Base-by-base conservation (phyloP, 2,888 invertebrate species). In the Oxyscelio sp. region DNA sequence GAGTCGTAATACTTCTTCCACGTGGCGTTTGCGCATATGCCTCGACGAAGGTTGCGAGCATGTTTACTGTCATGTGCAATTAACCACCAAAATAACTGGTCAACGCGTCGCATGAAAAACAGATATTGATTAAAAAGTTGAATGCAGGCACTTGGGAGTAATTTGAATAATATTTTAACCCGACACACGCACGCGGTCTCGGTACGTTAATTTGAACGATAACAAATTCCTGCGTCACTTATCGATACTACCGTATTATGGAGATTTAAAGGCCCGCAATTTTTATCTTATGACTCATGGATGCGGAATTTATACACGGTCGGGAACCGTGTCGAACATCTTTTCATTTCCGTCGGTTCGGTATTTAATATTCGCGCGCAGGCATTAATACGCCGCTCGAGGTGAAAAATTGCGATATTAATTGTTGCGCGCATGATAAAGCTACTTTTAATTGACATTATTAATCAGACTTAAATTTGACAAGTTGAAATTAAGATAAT, bases 51-150 rank as follows among this genome's bases (percentile, higher is more conserved):
- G 79, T 17, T 71, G 19, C 71, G 31, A 56, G 24, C 56, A 50
- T 68, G 77, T 65, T 78, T 61, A 70, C 70, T 59, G 66, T 78
- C 70, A 54, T 31, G 58, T 61, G 52, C 38, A 70, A 78, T 78
- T 78, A 70, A 52, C 68, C 19, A 17, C 70, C 61, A 58, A 63
- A 71, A 56, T 48, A 65, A 79, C 38, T 58, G 61, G 54, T 27
- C 22, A 63, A 48, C 27, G 56, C 38, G 24, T 19, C 21, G 31
- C 38, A 8, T 56, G 71, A 71, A 71, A 71, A 71, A 71, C 63
- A 71, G 24, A 43, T 24, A 38, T 15, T 48, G 79, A 79, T 65
- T 71, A 63, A 71, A 79, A 71, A 68, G 59, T 19, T 56, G 22
- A 50, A 66, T 17, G 31, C 61, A 66, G 19, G 17, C 68, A 61